Conservation (phyloP, 2,113 vertebrate species). For the Corapipo altera region DNA sequence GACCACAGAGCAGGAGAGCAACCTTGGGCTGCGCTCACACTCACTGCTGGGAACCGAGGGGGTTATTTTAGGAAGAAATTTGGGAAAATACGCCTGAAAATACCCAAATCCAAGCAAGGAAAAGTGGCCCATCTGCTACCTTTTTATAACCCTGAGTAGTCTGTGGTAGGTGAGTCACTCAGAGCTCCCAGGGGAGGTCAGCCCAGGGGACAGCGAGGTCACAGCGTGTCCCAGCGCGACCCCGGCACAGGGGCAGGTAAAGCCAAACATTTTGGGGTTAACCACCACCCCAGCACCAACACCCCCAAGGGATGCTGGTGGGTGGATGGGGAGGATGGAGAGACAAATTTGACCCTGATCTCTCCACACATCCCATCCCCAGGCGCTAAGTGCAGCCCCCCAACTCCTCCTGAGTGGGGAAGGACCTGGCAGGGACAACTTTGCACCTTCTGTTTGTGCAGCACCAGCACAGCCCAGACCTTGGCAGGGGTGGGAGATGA, state of each 20-base stretch:
- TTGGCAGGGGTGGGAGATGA: background rate
- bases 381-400: background rate
- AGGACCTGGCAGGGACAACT: background rate
- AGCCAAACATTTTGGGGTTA: background rate
- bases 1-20: conserved; percentile 70
- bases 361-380: background rate
- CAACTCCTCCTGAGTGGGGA: rapidly evolving
- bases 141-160: conserved; percentile 65
- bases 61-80: conserved; percentile 76
- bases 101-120: conserved; percentile 45
- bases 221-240: conserved; percentile 49
- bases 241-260: background rate
- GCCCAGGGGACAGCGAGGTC: conserved; percentile 51
- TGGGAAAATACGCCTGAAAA: conserved; percentile 71
- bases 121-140: conserved; percentile 58
- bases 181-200: conserved; percentile 27
- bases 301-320: background rate
- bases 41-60: conserved; percentile 72
- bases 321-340: background rate
- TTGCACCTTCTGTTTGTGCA: rapidly evolving
- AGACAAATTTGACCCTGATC: background rate
- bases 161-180: conserved; percentile 73
- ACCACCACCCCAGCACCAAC: background rate
- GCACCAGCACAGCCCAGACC: background rate
- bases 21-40: conserved; percentile 19